A percentile compares a stretch with the other conserved stretches of the same genome.
Conservation (phyloP, 2,888 invertebrate genomes). For the Tiliacea aurago region DNA sequence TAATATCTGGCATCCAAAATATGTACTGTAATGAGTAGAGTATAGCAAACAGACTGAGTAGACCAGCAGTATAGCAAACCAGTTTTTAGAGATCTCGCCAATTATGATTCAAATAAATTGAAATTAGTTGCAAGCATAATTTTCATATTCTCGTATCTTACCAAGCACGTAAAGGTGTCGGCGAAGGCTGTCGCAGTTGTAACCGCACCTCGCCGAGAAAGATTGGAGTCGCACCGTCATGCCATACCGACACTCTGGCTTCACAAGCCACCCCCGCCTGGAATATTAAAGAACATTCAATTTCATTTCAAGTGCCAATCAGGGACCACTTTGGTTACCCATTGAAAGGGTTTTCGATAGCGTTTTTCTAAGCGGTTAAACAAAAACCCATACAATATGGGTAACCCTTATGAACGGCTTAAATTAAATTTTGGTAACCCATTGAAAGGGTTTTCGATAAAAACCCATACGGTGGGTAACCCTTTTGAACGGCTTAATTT, state of each 20-base stretch:
- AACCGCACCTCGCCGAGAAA: conserved; percentile 97
- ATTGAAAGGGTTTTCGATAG: too few relatives aligned
- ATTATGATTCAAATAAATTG: not conserved
- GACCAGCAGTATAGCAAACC: too few relatives aligned
- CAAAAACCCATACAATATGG: too few relatives aligned
- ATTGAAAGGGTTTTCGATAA: too few relatives aligned
- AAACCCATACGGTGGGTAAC: too few relatives aligned
- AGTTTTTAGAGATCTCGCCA: not conserved
- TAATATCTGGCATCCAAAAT: not conserved
- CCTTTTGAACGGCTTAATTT: too few relatives aligned
- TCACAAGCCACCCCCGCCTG: conserved; percentile 94
- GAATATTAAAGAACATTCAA: conserved; percentile 13
- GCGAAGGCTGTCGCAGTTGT: conserved; percentile 92
- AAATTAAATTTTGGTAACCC: too few relatives aligned
- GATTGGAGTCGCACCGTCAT: conserved; percentile 95
- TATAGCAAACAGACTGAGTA: too few relatives aligned
- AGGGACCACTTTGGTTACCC: too few relatives aligned
- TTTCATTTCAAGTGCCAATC: not conserved
- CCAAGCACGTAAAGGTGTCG: conserved; percentile 92
- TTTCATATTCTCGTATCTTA: conserved; percentile 78
- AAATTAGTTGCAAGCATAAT: not conserved
- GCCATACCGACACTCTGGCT: conserved; percentile 96
- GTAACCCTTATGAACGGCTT: too few relatives aligned
- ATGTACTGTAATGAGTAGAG: not conserved
- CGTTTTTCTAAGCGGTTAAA: too few relatives aligned